Base-by-base conservation (phyloP, 1,140 invertebrate genomes). In the Ceratina japonica region DNA sequence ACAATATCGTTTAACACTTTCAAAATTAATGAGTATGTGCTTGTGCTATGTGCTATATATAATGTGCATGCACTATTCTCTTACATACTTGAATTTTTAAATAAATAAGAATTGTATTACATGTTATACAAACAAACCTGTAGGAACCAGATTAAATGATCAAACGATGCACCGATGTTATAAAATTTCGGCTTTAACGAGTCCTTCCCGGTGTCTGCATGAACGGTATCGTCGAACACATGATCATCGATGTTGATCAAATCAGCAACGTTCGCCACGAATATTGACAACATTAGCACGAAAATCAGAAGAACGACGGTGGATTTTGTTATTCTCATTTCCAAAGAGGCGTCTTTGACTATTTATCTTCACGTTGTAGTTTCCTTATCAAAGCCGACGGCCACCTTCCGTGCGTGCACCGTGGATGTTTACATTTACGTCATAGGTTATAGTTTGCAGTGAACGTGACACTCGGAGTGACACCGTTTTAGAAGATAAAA, bases 141-240 rank as follows among this genome's bases (percentile, higher is more conserved):
- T 83, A 97, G 86, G 92, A 97, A 96, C 95, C 95, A 96, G 70
- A 96, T 93, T 20, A 96, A 86, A 89, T 96, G 94, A 24, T 95
- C 88, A 18, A 87, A 83, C 0, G 92, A 93, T 84, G 94, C 91
- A 51, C 88, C 91, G 61, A 96, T 94, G 83, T 93, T 89, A 73
- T 93, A 93, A 82, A 91, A 91, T 69, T 84, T 89, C 31, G 89
- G 87, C 20, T 77, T 69, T 0, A 82, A 73, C 85, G 84, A 88
- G 24, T 44, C 74, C 27, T 64, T 44, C 54, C 87, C 59, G 1
- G 51, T 15, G 27, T 75, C 72, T n/a, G n/a, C 72, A 59, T 80
- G n/a, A 10, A 61, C 20, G 13, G 54, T 68, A 7, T 87, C 82
- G 7, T 81, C 81, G 49, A 85, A 77, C 7, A 84, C 81, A 63